These are phyloP conservation scores for Drosophila biarmipes DNA, from an alignment of 1,140 invertebrate species.

Conservation along the genomic window DNA sequence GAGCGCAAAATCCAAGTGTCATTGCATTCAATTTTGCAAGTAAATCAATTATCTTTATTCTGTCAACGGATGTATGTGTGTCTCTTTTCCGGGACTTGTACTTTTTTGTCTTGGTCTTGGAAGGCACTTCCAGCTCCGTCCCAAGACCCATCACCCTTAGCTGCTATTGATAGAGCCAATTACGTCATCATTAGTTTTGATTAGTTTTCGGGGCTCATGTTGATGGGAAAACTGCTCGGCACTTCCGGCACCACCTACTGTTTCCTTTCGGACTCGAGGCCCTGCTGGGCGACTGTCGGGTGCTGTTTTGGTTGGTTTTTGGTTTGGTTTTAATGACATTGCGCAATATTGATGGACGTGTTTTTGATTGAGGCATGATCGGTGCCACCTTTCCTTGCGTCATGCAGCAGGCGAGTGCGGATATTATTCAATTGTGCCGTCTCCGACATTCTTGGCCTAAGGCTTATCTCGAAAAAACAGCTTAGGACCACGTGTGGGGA, in stretches of 20 bases:
- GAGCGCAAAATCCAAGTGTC: slow-evolving; percentile 66
- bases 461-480: slow-evolving; percentile 66
- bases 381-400: slow-evolving; percentile 6
- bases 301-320: slow-evolving; percentile 58
- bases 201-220: slow-evolving; percentile 60
- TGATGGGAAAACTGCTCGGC: slow-evolving; percentile 63
- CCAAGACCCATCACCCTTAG: slow-evolving; percentile 30
- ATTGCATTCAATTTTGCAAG: slow-evolving; percentile 78
- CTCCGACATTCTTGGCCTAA: slow-evolving; percentile 13
- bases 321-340: slow-evolving; percentile 61
- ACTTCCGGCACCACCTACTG: slow-evolving; percentile 82
- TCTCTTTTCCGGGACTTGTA: slow-evolving; percentile 60
- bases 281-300: slow-evolving; percentile 51
- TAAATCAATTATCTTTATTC: slow-evolving; percentile 72
- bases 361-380: slow-evolving; percentile 60
- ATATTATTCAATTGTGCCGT: slow-evolving; percentile 8
- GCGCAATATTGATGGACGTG: slow-evolving; percentile 67
- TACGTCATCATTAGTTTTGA: slow-evolving; percentile 82
- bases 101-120: slow-evolving; percentile 58
- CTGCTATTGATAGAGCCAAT: slow-evolving; percentile 61
- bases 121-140: slow-evolving; percentile 58
- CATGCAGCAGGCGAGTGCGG: neutral
- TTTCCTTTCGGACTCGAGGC: slow-evolving; percentile 41
- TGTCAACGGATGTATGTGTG: slow-evolving; percentile 65
- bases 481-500: slow-evolving; percentile 60